Base-by-base conservation (phyloP, 2,113 vertebrate genomes). In the Oenanthe melanoleuca region DNA sequence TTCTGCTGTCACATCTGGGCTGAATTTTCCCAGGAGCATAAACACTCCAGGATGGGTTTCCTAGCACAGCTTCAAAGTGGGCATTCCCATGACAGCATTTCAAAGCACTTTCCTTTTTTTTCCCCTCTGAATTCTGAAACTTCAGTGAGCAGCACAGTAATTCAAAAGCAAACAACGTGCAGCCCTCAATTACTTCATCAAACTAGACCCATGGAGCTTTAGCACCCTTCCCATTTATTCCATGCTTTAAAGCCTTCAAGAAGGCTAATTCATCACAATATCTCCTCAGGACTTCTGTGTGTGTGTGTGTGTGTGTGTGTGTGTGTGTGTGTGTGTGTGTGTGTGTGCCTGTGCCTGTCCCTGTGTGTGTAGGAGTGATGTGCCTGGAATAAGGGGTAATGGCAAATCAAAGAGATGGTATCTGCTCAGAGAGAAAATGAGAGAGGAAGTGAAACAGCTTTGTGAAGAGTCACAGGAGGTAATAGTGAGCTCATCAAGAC, bases 1-100 rank as follows among this genome's bases (percentile, higher is more conserved):
- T 89, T 94, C 91, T 90, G 47, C 92, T 93, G 82, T 95, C 95
- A 81, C 86, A 93, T 78, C 80, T 88, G 80, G 88, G 38, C 47
- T 83, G 88, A 80, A 64, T 93, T 93, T 80, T 94, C 85, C 88
- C 94, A 95, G 67, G 72, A 89, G 88, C 72, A 45, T 80, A 88
- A 93, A 73, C 55, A 77, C 88, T 88, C 47, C 59, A 74, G 79
- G 75, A 86, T 71, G 80, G 88, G 34, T 88, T 93, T 95, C 85
- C 67, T 86, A 92, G 85, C 60, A 69, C 34, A 86, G 7, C 89
- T 95, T 97, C 94, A 95, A 95, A 96, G 82, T 57, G 60, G 75
- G 53, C 49, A 56, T 50, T 95, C 91, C 87, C 79, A 69, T 91
- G 87, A 82, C 71, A 94, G 50, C 56, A 66, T 91, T 96, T 95